phyloP scores from a whole-genome alignment of 1,140 invertebrate genomes.

The Calycopis cecrops region DNA sequence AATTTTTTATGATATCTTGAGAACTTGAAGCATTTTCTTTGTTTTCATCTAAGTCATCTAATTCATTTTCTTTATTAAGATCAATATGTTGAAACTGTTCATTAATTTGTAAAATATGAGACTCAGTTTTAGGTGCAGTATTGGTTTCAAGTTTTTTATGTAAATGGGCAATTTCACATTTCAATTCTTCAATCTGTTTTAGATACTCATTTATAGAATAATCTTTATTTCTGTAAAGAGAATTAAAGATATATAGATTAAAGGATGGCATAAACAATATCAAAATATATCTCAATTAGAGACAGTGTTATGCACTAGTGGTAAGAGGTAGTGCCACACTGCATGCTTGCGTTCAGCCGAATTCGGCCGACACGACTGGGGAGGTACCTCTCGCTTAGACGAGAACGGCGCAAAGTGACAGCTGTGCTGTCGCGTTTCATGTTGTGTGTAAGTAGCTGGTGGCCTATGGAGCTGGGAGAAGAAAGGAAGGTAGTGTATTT shows the following conservation, averaged over 20 bases:
- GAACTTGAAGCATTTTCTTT: constrained; percentile 32
- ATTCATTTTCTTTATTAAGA: constrained; percentile 25
- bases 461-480: too few relatives aligned
- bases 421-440: too few relatives aligned
- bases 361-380: too few relatives aligned
- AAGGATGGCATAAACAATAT: too few relatives aligned
- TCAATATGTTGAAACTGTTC: constrained; percentile 34
- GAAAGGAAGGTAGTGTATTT: too few relatives aligned
- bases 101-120: constrained; percentile 36
- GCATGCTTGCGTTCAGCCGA: too few relatives aligned
- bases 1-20: constrained; percentile 20
- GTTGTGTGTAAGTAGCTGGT: too few relatives aligned
- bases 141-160: constrained; percentile 42
- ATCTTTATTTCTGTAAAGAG: constrained; percentile 54
- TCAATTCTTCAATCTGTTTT: constrained; percentile 63
- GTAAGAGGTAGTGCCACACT: too few relatives aligned
- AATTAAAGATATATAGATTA: constrained; percentile 15
- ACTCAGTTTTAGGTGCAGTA: constrained; percentile 28
- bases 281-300: too few relatives aligned
- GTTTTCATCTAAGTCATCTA: constrained; percentile 20
- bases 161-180: constrained; percentile 49
- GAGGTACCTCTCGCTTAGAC: too few relatives aligned
- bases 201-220: constrained; percentile 57
- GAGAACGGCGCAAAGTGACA: too few relatives aligned
- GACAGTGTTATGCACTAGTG: too few relatives aligned